Percentiles rank a stretch among this genome's conserved stretches.
These are phyloP conservation scores for Noctua comes DNA, from an alignment of 2,888 invertebrate species.

Conservation along the genomic window DNA sequence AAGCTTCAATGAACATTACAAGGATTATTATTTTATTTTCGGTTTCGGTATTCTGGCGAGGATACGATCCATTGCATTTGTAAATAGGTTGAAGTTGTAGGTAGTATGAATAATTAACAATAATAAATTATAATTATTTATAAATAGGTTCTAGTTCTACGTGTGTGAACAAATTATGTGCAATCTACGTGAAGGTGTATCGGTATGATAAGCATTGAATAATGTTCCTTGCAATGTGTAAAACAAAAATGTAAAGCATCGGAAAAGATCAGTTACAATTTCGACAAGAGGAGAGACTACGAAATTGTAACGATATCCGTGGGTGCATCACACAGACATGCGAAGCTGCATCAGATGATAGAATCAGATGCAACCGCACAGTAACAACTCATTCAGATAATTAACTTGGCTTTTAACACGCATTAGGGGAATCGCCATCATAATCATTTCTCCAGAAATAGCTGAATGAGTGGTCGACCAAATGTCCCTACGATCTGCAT, in stretches of 20 bases:
- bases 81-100: constrained; percentile 38
- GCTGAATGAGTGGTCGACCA: constrained; percentile 79
- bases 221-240: constrained; percentile 88
- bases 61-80: constrained; percentile 34
- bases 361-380: constrained; percentile 68
- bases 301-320: constrained; percentile 72
- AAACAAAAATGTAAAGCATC: constrained; percentile 81
- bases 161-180: constrained; percentile 49
- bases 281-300: constrained; percentile 40
- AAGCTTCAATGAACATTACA: constrained; percentile 82
- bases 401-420: constrained; percentile 42
- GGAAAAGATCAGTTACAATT: constrained; percentile 72
- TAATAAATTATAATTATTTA: constrained; percentile 26
- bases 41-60: constrained; percentile 47
- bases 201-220: constrained; percentile 78
- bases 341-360: constrained; percentile 66
- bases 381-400: constrained; percentile 73
- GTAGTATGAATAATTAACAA: constrained; percentile 25
- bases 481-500: constrained; percentile 82
- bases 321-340: constrained; percentile 71
- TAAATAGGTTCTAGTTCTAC: constrained; percentile 36
- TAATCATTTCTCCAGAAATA: constrained; percentile 68
- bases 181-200: constrained; percentile 61
- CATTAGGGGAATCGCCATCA: constrained; percentile 27
- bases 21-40: constrained; percentile 82